Base-by-base conservation (phyloP, 2,888 invertebrate genomes). In the Nineta flava region DNA sequence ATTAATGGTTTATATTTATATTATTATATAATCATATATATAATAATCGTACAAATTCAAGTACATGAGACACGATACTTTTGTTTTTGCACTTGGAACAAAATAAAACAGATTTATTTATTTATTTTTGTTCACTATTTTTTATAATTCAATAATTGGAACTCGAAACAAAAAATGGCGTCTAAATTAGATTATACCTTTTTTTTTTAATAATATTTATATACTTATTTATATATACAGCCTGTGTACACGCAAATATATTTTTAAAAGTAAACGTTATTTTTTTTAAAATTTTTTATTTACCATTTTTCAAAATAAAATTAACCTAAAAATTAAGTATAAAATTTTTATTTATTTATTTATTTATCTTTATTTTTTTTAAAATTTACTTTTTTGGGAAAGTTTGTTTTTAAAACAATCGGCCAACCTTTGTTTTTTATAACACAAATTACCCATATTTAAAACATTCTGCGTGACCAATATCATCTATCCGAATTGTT, bases 1-100 rank as follows among this genome's bases (percentile, higher is more conserved):
- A 38, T 38, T 38, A 13, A 38, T 13, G 26, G 15, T 38, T 38
- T 38, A 38, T 38, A 15, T 38, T 38, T 38, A 38, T 38, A 38
- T 38, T 38, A 38, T 38, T 44, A 21, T 44, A 26, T 44, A 44
- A 44, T 44, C 13, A 44, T 48, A 41, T 17, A 48, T 48, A 48
- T 48, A 48, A 48, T 48, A 48, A 41, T 48, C 48, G 48, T 48
- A 48, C 48, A 48, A 48, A 48, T 48, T 19, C 19, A 48, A 31
- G 26, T 32, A 46, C 46, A 46, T 32, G 46, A 26, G 26, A 46
- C 46, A 46, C 46, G 15, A n/a, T 6, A 41, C 16, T 19, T 15
- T 26, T 3, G 2, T 26, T 26, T 26, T n/a, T 38, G 38, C 38
- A 38, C 38, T 38, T 38, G 38, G 38, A 38, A 38, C 38, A 38